Percentiles rank a stretch among this genome's conserved stretches.
These are phyloP conservation scores for Cygnus olor DNA, from an alignment of 2,797 vertebrate species.

Conservation along the genomic window DNA sequence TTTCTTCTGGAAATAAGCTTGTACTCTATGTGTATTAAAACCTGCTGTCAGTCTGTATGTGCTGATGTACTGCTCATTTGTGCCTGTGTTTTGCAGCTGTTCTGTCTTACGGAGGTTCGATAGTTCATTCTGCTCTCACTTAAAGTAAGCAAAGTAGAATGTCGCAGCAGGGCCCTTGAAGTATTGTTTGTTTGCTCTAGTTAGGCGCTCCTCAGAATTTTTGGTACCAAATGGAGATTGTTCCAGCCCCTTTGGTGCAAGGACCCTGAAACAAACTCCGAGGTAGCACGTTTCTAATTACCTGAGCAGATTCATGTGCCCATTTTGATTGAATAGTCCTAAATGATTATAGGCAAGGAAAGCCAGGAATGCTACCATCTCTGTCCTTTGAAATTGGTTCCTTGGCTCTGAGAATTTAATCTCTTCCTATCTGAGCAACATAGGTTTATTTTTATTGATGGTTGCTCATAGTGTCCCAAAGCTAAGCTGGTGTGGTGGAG, in stretches of 20 bases:
- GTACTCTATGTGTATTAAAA: slow-evolving; percentile 44
- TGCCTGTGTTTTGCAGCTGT: slow-evolving; percentile 70
- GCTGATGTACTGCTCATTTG: slow-evolving; percentile 69
- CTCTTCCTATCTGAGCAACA: not conserved
- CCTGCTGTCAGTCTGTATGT: slow-evolving; percentile 56
- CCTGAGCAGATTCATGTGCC: not conserved
- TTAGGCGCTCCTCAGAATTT: not conserved
- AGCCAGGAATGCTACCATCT: not conserved
- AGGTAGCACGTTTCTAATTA: not conserved
- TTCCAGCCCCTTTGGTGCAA: not conserved
- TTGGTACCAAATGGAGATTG: not conserved
- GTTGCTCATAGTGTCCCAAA: rapidly evolving
- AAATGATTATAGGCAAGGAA: not conserved
- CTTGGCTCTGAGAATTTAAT: not conserved
- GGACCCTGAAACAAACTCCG: not conserved
- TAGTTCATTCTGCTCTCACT: not conserved
- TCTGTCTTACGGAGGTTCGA: not conserved
- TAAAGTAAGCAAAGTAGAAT: not conserved
- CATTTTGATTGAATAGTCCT: not conserved
- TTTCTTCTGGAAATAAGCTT: slow-evolving; percentile 61
- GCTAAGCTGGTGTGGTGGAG: not conserved
- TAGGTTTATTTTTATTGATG: not conserved
- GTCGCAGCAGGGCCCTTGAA: not conserved
- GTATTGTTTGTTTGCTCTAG: not conserved
- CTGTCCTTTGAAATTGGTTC: not conserved